Evolutionary conservation across 2,113 vertebrate species (phyloP), one percentile per base, ranked within the genome.

Genomic region (Austrofundulus limnaeus): DNA sequence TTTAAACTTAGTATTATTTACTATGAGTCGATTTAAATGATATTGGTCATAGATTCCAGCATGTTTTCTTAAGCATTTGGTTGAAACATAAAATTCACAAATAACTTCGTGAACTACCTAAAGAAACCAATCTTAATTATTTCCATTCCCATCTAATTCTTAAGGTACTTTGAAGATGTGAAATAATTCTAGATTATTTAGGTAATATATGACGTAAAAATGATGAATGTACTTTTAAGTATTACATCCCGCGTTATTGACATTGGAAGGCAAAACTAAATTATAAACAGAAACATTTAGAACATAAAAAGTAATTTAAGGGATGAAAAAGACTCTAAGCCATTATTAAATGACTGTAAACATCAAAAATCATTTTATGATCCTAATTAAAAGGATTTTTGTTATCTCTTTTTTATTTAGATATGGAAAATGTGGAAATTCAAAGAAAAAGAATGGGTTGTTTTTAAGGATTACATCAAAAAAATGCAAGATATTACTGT

Each of bases 261-360:
- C 25, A 61, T 41, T 69, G 56, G 57, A 77, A 54, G 60, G 66
- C 46, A 80, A 77, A 77, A 31, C 23, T 16, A 19, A 20, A 2
- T 45, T 13, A 24, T 24, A 11, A 25, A 23, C 3, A 55, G 5
- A 49, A 57, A 21, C 3, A 38, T 20, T 43, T 17, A 7, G 16
- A 15, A 66, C 2, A 46, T 6, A 21, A 46, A 20, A 47, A 13
- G 31, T 34, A 34, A 34, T 34, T 34, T 34, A 34, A 34, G 9
- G 31, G 31, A 48, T 48, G 11, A 48, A 10, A 21, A 48, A 21
- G 19, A 48, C 13, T 21, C 5, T 13, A 21, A 21, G 19, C 13
- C 1, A 47, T 1, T 5, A 47, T 21, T 13, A 47, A 47, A 5
- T 21, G 21, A 23, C 20, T 21, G 13, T 21, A 10, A 5, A 34